Base-by-base conservation (phyloP, 2,888 invertebrate species). In the Schizaphis graminum region DNA sequence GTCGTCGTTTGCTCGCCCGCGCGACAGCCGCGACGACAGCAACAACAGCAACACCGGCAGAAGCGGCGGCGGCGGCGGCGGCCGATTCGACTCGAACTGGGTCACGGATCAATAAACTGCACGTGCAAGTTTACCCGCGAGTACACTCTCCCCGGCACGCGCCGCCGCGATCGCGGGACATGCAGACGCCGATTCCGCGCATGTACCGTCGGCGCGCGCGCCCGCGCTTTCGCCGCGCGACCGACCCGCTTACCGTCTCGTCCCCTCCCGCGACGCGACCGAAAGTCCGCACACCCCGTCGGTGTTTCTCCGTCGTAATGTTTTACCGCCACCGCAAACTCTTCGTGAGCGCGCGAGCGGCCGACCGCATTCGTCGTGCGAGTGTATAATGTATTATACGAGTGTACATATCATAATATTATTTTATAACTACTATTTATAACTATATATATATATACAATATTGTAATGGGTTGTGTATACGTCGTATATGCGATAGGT, bases 21-120 rank as follows among this genome's bases (percentile, higher is more conserved):
- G 44, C 44, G 44, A 47, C 44, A 47, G 44, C 44, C 44, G 44
- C 44, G 44, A 47, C 57, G 28, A 47, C 26, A n/a, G 47, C 90
- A 49, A 21, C 77, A 61, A 26, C 61, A 47, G 44, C 77, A 49
- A 49, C 77, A 77, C n/a, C n/a, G 44, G 77, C 91, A 13, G 61
- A 28, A 5, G 47, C 91, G 41, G 77, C 44, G 13, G 47, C 91
- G 41, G 77, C 47, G 26, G 16, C 61, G 44, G 57, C 93, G 47
- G 53, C 57, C 88, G 90, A 85, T 56, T 47, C 77, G 35, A 57
- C 61, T 47, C 49, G 85, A 94, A 94, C 86, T 94, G 90, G 93
- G 93, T 90, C 93, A 94, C 90, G 61, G 93, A 94, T 94, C 93
- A 94, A 94, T 94, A 94, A 94, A 94, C 93, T 90, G 93, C 89